Evolutionary conservation across 2,113 vertebrate species (phyloP), one percentile per base, ranked within the genome.

Genomic region (Naja naja): DNA sequence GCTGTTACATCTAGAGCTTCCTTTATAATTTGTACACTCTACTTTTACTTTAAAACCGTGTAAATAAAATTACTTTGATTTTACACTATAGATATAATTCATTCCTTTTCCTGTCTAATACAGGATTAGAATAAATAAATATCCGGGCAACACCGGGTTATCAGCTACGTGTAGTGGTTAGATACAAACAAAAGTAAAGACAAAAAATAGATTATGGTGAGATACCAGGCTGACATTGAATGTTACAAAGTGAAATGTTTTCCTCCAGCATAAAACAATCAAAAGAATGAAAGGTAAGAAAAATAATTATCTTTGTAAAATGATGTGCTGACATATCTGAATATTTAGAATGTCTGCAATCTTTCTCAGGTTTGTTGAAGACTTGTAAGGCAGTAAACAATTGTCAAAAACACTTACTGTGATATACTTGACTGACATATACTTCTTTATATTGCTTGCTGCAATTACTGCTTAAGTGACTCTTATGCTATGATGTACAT

Each of bases 391-490:
- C 43, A 58, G 45, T 94, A 96, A 52, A 2, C 0, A 94, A 20
- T 5, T 88, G 49, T 90, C 58, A 95, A 93, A 97, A 96, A 91
- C 14, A 94, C 93, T 95, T 94, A 89, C 0, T 0, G 34, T 43
- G 91, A 95, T 49, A 58, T 23, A 89, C 30, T 92, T 1, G 23
- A 93, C 39, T 94, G 86, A 88, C 3, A 86, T 20, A 5, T 58
- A 94, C 93, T 94, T 91, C 89, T 93, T 95, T 89, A 92, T 81
- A 14, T 60, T 95, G 87, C 30, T 94, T 87, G 54, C 92, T 96
- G 87, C 92, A 93, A 90, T 95, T 95, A 94, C 53, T 92, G 93
- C 85, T 94, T 89, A 91, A 93, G 90, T 94, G 18, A 91, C 89
- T 96, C 92, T 94, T 87, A 90, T 88, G 11, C 2, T 55, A 4